phyloP scores from a whole-genome alignment of 2,113 vertebrate species.

The Cranoglanis bouderius region DNA sequence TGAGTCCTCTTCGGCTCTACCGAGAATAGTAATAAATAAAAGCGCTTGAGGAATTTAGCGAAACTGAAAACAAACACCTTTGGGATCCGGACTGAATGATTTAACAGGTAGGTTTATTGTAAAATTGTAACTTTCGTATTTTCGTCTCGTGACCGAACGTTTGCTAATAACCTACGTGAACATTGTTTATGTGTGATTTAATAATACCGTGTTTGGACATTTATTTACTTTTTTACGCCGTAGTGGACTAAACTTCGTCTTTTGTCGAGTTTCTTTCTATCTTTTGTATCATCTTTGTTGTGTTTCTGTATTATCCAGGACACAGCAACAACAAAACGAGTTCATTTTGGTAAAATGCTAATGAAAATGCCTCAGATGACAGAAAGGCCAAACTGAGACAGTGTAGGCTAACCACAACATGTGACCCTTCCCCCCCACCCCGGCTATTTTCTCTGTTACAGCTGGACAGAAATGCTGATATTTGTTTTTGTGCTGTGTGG shows the following conservation, averaged over 20 bases:
- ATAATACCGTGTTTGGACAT: background rate
- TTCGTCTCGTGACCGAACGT: background rate
- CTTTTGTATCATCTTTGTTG: background rate
- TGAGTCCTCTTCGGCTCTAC: background rate
- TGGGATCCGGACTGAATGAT: background rate
- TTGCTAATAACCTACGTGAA: background rate
- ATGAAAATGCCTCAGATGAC: background rate
- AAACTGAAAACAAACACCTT: no score
- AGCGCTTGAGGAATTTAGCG: background rate
- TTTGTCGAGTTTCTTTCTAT: background rate
- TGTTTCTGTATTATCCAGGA: background rate
- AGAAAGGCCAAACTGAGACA: background rate
- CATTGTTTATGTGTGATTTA: background rate
- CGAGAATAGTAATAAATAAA: background rate
- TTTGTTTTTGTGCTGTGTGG: conserved; percentile 73
- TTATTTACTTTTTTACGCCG: background rate
- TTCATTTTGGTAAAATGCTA: background rate
- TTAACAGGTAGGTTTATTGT: background rate
- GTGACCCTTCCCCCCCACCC: background rate
- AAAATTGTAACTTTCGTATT: background rate
- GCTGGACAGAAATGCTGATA: conserved; percentile 74
- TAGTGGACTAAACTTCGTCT: background rate
- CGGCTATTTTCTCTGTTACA: conserved; percentile 45
- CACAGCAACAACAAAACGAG: background rate
- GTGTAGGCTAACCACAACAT: background rate